Evolutionary conservation across 2,113 vertebrate species (phyloP).

Genomic region (Engystomops pustulosus): DNA sequence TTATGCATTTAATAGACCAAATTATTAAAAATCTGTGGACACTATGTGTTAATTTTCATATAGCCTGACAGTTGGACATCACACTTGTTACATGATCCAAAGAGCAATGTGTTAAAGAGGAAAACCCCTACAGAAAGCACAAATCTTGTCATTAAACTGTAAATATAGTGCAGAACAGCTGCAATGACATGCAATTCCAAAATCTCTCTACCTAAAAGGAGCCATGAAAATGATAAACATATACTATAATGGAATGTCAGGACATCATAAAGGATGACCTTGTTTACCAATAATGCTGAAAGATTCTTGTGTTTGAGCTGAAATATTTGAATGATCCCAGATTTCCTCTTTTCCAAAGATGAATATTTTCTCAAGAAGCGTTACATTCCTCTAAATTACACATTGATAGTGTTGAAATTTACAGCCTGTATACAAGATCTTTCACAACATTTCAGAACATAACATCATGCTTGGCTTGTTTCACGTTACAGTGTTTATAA

Average conservation of each 20-base stretch:
- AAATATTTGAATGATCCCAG: slow-evolving; percentile 1
- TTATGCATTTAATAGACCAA: too few species aligned
- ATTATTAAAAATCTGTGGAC: too few species aligned
- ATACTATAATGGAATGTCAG: background rate
- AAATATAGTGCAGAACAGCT: background rate
- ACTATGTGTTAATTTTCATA: too few species aligned
- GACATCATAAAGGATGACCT: background rate
- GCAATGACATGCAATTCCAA: background rate
- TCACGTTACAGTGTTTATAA: too few species aligned
- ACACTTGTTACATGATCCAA: too few species aligned
- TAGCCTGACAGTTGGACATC: too few species aligned
- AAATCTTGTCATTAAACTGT: background rate
- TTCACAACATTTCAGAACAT: background rate
- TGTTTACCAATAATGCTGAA: slow-evolving; percentile 14
- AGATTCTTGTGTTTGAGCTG: background rate
- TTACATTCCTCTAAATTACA: slow-evolving; percentile 23
- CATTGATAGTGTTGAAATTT: background rate
- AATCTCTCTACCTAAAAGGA: background rate
- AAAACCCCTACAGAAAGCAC: background rate
- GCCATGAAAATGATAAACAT: slow-evolving; percentile 17
- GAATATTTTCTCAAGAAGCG: slow-evolving; percentile 1
- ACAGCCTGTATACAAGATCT: background rate
- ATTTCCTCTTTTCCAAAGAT: slow-evolving; percentile 34
- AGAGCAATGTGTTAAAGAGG: too few species aligned
- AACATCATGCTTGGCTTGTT: too few species aligned